Percentiles rank a stretch among this genome's conserved stretches.
Evolutionary conservation across 1,140 invertebrate genomes (phyloP).

Genomic region (Drosophila busckii): DNA sequence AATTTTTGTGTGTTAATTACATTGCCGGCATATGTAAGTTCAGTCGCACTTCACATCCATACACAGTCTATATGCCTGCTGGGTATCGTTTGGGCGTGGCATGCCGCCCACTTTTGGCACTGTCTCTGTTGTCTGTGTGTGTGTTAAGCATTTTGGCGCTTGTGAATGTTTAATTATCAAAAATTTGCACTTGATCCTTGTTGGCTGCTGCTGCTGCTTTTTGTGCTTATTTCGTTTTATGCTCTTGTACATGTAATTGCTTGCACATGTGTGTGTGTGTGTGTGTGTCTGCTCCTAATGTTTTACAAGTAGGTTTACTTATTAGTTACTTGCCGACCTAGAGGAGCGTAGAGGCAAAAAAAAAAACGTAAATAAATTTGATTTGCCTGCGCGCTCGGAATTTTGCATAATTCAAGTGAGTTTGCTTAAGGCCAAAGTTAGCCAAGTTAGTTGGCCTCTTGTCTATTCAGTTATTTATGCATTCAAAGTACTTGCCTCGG

Average conservation of each 20-base stretch:
- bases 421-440: conserved; percentile 4
- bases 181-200: conserved; percentile 64
- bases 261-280: conserved; percentile 7
- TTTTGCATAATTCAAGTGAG: conserved; percentile 48
- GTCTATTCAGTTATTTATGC: conserved; percentile 66
- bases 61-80: background rate
- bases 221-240: conserved; percentile 41
- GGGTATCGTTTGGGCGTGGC: conserved; percentile 36
- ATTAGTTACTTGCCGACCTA: conserved; percentile 27
- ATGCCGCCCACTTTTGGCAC: conserved; percentile 7
- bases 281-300: conserved; percentile 40
- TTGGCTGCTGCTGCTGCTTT: conserved; percentile 29
- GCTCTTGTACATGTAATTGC: conserved; percentile 9
- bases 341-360: conserved; percentile 13
- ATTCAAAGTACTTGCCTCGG: conserved; percentile 21
- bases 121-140: conserved; percentile 40
- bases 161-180: conserved; percentile 73
- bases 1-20: conserved; percentile 75
- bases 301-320: conserved; percentile 51
- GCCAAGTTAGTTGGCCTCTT: conserved; percentile 36
- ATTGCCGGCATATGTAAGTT: conserved; percentile 66
- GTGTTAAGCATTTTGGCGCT: conserved; percentile 69
- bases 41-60: conserved; percentile 5
- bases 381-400: conserved; percentile 37
- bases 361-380: conserved; percentile 51